phyloP scores from a whole-genome alignment of 1,140 invertebrate species.

The Sitobion miscanthi region DNA sequence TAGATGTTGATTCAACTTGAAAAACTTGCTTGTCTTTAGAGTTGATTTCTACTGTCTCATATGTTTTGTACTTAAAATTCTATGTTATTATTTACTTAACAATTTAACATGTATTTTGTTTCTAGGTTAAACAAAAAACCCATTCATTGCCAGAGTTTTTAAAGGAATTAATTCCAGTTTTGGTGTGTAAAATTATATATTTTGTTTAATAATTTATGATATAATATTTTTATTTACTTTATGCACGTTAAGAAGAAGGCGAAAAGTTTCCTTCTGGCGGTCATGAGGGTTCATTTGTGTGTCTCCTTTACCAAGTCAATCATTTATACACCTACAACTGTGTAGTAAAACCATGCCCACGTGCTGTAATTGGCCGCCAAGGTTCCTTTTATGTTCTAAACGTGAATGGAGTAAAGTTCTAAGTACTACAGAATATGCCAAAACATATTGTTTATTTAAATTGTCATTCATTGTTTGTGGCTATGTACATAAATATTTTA shows the following conservation, averaged over 20 bases:
- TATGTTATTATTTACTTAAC: not conserved
- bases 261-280: not conserved
- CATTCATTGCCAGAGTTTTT: constrained; percentile 22
- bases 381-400: no score
- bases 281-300: not conserved
- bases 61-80: not conserved
- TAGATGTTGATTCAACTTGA: not conserved
- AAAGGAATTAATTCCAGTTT: not conserved
- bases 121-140: constrained; percentile 23
- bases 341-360: no score
- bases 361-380: no score
- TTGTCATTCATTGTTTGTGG: no score
- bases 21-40: not conserved
- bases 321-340: no score
- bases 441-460: no score
- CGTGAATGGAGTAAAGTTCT: no score
- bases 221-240: not conserved
- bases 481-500: no score
- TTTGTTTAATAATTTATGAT: not conserved
- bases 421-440: no score
- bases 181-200: constrained; percentile 26
- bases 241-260: not conserved
- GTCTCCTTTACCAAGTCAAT: not conserved
- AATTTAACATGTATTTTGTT: not conserved
- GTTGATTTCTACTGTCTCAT: not conserved